phyloP scores from a whole-genome alignment of 2,888 invertebrate species.

The Scotopteryx bipunctaria region DNA sequence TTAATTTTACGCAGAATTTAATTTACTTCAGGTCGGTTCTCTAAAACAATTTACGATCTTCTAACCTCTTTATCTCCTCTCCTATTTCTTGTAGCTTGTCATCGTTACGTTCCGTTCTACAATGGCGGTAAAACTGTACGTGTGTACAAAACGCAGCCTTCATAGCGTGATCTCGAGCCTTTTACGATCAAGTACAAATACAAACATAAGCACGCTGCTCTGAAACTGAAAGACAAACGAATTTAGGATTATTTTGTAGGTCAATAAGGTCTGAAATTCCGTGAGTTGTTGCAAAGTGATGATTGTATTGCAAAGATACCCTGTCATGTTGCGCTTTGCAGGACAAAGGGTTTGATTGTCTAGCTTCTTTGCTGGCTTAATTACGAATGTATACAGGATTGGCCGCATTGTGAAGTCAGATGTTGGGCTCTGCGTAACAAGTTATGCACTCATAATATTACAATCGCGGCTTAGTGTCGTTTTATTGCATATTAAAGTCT shows the following conservation, averaged over 20 bases:
- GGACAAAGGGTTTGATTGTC: conserved; percentile 67
- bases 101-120: conserved; percentile 62
- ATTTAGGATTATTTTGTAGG: conserved; percentile 23
- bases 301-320: conserved; percentile 44
- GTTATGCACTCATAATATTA: conserved; percentile 33
- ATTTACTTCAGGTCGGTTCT: background rate
- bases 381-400: conserved; percentile 56
- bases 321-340: conserved; percentile 52
- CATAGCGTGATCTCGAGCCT: conserved; percentile 70
- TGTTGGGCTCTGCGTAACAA: conserved; percentile 33
- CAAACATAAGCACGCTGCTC: conserved; percentile 35
- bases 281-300: conserved; percentile 25
- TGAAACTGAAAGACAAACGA: conserved; percentile 9
- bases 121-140: conserved; percentile 63
- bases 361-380: conserved; percentile 59
- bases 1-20: conserved; percentile 3
- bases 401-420: conserved; percentile 51
- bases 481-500: conserved; percentile 8
- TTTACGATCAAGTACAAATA: conserved; percentile 55
- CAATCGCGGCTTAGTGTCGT: conserved; percentile 30
- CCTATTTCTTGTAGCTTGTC: conserved; percentile 58
- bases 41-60: conserved; percentile 24
- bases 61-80: conserved; percentile 11
- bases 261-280: conserved; percentile 30
- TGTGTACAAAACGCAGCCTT: conserved; percentile 58